A percentile compares a stretch with the other conserved stretches of the same genome.
Evolutionary conservation across 2,113 vertebrate genomes (phyloP).

Genomic region (Paramisgurnus dabryanus): DNA sequence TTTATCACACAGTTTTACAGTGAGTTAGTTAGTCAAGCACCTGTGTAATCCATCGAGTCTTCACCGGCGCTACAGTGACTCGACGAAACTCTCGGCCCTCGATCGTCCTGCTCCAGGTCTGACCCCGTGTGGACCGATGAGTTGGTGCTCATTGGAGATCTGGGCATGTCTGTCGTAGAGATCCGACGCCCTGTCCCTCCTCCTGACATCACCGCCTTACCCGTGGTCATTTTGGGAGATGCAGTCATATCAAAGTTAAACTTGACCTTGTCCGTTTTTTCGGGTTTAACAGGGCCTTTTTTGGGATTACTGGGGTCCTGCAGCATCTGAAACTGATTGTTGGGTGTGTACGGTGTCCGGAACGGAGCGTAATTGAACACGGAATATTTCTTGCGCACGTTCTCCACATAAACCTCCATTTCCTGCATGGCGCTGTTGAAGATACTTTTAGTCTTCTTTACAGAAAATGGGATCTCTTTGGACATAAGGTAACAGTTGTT

Average conservation of each 20-base stretch:
- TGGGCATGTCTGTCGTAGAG: constrained; percentile 91
- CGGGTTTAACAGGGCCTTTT: constrained; percentile 87
- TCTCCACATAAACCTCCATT: constrained; percentile 98
- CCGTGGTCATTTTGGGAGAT: constrained; percentile 92
- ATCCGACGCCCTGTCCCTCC: constrained; percentile 83
- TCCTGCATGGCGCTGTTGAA: constrained; percentile 99
- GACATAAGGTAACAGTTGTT: constrained; percentile 99
- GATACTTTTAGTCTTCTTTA: constrained; percentile 99
- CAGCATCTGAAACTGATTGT: constrained; percentile 97
- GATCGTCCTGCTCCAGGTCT: constrained; percentile 94
- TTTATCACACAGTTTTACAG: neutral
- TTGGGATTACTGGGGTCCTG: constrained; percentile 88
- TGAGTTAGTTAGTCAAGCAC: constrained; percentile 56
- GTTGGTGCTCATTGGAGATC: constrained; percentile 96
- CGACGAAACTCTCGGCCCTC: constrained; percentile 78
- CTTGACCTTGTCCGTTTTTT: constrained; percentile 93
- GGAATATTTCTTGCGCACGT: constrained; percentile 93
- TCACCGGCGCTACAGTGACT: constrained; percentile 95
- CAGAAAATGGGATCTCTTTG: constrained; percentile 99
- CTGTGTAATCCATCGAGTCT: constrained; percentile 95
- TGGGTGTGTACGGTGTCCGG: constrained; percentile 94
- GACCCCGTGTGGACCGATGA: constrained; percentile 97
- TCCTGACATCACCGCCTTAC: constrained; percentile 85
- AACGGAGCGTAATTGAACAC: constrained; percentile 98
- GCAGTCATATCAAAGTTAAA: constrained; percentile 96